phyloP scores from a whole-genome alignment of 2,888 invertebrate genomes.

The Abrostola triplasia region DNA sequence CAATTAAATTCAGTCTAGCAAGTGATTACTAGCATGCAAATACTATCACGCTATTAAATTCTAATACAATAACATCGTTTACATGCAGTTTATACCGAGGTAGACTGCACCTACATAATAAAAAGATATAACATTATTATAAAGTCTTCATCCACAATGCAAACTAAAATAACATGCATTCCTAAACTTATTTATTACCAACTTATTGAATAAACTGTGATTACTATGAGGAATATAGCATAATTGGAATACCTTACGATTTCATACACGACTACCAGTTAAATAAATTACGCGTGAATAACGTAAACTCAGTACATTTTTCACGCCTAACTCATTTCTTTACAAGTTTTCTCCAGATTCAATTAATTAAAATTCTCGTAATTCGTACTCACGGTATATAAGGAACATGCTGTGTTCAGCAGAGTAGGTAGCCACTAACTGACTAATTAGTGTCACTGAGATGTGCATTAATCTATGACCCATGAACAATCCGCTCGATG shows the following conservation, averaged over 20 bases:
- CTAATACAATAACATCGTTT: conserved; percentile 30
- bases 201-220: not conserved
- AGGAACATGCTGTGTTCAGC: conserved; percentile 8
- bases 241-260: not conserved
- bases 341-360: not conserved
- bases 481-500: conserved; percentile 33
- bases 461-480: conserved; percentile 35
- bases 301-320: not conserved
- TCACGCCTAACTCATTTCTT: conserved; percentile 1
- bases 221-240: not conserved
- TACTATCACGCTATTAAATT: conserved; percentile 58
- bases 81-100: conserved; percentile 23
- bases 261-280: conserved; percentile 3
- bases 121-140: not conserved
- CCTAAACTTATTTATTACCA: not conserved
- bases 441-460: conserved; percentile 13
- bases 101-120: conserved; percentile 1
- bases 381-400: conserved; percentile 15
- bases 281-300: conserved; percentile 15
- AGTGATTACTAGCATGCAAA: conserved; percentile 62
- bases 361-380: not conserved
- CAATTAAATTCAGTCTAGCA: conserved; percentile 43
- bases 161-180: conserved; percentile 6
- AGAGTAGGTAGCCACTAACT: conserved; percentile 1
- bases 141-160: conserved; percentile 4